Base-by-base conservation (phyloP, 2,113 vertebrate species). In the Rhinogobius similis region DNA sequence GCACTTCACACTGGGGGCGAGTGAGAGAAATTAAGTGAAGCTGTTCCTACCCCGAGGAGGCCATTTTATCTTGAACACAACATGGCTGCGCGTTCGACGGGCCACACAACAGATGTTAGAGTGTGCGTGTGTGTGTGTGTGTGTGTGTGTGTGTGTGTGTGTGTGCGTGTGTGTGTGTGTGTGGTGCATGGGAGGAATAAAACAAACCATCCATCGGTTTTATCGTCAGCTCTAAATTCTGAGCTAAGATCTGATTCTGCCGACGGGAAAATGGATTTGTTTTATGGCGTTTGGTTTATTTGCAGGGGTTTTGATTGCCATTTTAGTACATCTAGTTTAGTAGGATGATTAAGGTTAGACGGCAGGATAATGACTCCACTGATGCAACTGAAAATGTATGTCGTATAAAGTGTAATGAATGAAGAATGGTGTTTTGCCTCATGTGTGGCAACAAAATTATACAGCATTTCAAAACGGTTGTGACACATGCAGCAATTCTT, bases 21-120 rank as follows among this genome's bases (percentile, higher is more conserved):
- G 23, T 29, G 53, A 79, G 58, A 70, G 5, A 75, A 84, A 86
- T 85, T 75, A 83, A 87, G 82, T 75, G 76, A 72, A 81, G 75
- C 80, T 56, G 78, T 79, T 88, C 84, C 67, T 72, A 70, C 65
- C 82, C 80, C 1, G 59, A 83, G 78, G 85, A 77, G 52, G 27
- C 62, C 69, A 69, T 88, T 88, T 81, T 71, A 85, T 88, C 80
- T 85, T 83, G 64, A 68, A 78, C 38, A 39, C 73, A 75, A 84
- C 81, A 88, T 86, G 75, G 81, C 68, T 81, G 80, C 83, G 78
- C 78, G 77, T 77, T 87, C 74, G 79, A 82, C 70, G 65, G 81
- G 79, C 78, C 72, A 73, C 65, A 66, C 65, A 71, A 56, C 77
- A 77, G 70, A 82, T 65, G 67, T 44, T 26, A 14, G 43, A 20